These are phyloP conservation scores for Ardeotis arabs DNA, from an alignment of 2,113 vertebrate genomes.

Conservation along the genomic window DNA sequence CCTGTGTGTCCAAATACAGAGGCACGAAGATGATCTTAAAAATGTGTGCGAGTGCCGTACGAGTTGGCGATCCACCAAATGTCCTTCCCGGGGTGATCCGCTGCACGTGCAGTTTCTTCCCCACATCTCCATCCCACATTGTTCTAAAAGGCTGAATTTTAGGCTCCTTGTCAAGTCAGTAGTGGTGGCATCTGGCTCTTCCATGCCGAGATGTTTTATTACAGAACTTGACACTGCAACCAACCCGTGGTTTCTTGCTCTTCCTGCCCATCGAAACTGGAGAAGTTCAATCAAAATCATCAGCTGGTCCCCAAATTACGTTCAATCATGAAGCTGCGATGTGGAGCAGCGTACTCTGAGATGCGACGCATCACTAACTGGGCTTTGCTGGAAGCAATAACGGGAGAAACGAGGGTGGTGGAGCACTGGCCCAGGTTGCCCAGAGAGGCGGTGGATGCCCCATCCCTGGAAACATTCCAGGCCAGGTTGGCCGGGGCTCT, in stretches of 20 bases:
- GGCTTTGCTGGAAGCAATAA: neutral
- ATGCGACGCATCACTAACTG: accelerated
- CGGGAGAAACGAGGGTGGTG: neutral
- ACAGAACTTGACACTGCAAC: neutral
- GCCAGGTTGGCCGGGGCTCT: too few relatives aligned
- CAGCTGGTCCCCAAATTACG: neutral
- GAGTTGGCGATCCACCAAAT: neutral
- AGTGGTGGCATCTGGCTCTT: neutral
- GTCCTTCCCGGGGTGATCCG: accelerated
- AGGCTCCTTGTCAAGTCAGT: neutral
- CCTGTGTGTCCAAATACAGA: neutral
- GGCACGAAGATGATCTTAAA: neutral
- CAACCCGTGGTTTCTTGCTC: neutral
- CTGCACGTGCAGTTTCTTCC: neutral
- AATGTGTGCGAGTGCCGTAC: neutral
- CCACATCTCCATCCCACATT: neutral
- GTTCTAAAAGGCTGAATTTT: neutral
- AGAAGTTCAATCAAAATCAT: neutral
- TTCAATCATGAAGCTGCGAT: accelerated
- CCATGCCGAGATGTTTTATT: neutral
- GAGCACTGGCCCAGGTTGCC: too few relatives aligned
- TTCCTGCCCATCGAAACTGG: neutral
- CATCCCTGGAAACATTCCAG: too few relatives aligned
- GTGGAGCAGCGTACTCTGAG: accelerated
- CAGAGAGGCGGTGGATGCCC: too few relatives aligned